Conservation (phyloP, 2,888 invertebrate species). For the Ophion ellenae region DNA sequence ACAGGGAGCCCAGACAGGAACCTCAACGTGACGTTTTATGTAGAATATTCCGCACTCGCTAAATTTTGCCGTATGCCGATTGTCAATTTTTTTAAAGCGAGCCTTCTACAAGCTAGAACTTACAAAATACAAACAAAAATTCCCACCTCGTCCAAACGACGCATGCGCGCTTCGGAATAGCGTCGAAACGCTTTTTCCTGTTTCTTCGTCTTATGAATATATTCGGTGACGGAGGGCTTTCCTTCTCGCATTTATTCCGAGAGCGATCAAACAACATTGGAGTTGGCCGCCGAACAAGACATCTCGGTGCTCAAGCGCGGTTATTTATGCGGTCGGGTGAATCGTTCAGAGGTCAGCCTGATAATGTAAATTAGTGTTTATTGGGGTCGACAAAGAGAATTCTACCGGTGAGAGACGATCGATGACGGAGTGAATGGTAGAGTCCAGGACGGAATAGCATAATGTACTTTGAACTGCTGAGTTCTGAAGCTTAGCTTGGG, state of each 20-base stretch:
- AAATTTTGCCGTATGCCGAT: no score
- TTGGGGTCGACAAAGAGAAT: conserved; percentile 68
- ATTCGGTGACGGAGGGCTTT: conserved; percentile 5
- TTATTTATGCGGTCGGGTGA: conserved; percentile 70
- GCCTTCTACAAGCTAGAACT: no score
- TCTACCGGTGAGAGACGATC: conserved; percentile 23
- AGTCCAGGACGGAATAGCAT: conserved; percentile 70
- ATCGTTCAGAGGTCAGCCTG: conserved; percentile 67
- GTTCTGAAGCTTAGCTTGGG: conserved; percentile 6
- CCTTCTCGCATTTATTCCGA: conserved; percentile 34
- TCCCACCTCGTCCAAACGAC: neutral
- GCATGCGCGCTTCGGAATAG: conserved; percentile 22
- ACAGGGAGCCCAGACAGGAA: no score
- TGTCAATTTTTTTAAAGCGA: no score
- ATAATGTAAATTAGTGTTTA: conserved; percentile 76
- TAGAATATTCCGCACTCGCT: no score
- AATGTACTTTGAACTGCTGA: conserved; percentile 58
- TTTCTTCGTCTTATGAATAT: conserved; percentile 28
- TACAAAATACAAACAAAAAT: no score
- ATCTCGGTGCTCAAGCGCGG: conserved; percentile 46
- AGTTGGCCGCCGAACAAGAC: conserved; percentile 13
- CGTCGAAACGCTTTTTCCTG: neutral
- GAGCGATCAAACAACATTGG: conserved; percentile 48
- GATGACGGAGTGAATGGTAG: conserved; percentile 64
- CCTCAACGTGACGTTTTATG: no score